phyloP scores from a whole-genome alignment of 2,113 vertebrate species.

The Podarcis cretensis region DNA sequence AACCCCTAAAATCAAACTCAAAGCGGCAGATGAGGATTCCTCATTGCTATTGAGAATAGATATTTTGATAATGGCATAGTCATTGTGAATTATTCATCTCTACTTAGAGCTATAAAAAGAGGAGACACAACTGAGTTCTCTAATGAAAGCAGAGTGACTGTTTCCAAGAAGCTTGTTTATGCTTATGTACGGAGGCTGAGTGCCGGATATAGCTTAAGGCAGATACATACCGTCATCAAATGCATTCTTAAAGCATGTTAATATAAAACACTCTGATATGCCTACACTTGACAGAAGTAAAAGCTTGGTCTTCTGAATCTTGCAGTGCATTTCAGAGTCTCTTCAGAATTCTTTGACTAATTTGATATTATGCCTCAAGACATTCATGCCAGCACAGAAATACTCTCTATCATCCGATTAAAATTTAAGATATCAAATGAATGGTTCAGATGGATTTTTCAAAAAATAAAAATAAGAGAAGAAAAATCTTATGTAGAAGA shows the following conservation, averaged over 20 bases:
- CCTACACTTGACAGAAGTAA: not conserved
- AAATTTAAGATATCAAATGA: conserved; percentile 56
- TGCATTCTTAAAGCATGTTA: not conserved
- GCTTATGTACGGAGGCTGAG: conserved; percentile 10
- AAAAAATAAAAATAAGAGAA: conserved; percentile 8
- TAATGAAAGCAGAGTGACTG: fast-evolving
- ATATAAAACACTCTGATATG: not conserved
- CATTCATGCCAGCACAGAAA: conserved; percentile 39
- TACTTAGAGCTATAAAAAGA: conserved; percentile 1
- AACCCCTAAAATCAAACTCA: not conserved
- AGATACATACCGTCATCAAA: not conserved
- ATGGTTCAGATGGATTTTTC: conserved; percentile 19
- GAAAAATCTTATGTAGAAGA: conserved; percentile 37
- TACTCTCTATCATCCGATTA: conserved; percentile 42
- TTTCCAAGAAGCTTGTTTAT: conserved; percentile 24
- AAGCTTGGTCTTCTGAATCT: not conserved
- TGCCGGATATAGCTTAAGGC: conserved; percentile 25
- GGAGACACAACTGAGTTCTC: not conserved
- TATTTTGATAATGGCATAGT: not conserved
- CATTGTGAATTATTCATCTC: not conserved
- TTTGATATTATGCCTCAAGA: conserved; percentile 48
- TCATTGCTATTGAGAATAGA: not conserved
- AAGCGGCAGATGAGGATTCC: not conserved
- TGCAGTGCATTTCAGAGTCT: not conserved
- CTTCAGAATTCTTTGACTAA: conserved; percentile 1